Conservation (phyloP, 92 coral and sea anemone genomes). For the Bergia sp. region DNA sequence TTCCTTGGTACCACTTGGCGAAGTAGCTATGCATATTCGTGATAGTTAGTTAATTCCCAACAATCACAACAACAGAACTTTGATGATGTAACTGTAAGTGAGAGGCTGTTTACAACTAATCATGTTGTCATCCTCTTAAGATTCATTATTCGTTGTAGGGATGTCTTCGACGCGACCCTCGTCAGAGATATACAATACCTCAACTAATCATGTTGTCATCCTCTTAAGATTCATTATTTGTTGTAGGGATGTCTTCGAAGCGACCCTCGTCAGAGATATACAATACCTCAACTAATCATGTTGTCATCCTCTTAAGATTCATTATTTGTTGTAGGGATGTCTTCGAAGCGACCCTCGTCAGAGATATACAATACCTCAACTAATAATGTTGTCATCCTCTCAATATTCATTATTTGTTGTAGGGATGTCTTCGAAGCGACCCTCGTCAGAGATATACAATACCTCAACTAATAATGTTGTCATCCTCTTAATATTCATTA, state of each 20-base stretch:
- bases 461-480: constrained; percentile 26
- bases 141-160: constrained; percentile 64
- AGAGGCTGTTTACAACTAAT: too few species aligned
- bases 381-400: not conserved
- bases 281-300: constrained; percentile 53
- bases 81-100: too few species aligned
- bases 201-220: not conserved
- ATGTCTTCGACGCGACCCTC: constrained; percentile 85
- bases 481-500: not conserved
- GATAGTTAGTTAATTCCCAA: too few species aligned
- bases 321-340: constrained; percentile 76
- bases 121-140: not conserved
- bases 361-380: constrained; percentile 75
- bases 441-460: constrained; percentile 91
- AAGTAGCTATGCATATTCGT: too few species aligned
- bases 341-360: constrained; percentile 86
- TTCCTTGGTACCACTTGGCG: too few species aligned
- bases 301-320: not conserved
- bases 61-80: too few species aligned
- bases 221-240: not conserved
- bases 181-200: constrained; percentile 84
- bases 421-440: constrained; percentile 93
- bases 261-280: constrained; percentile 84
- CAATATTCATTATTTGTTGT: constrained; percentile 1
- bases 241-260: constrained; percentile 92